Percentiles rank a stretch among this genome's conserved stretches.
Evolutionary conservation across 2,113 vertebrate species (phyloP).

Genomic region (Cygnus buccinator): DNA sequence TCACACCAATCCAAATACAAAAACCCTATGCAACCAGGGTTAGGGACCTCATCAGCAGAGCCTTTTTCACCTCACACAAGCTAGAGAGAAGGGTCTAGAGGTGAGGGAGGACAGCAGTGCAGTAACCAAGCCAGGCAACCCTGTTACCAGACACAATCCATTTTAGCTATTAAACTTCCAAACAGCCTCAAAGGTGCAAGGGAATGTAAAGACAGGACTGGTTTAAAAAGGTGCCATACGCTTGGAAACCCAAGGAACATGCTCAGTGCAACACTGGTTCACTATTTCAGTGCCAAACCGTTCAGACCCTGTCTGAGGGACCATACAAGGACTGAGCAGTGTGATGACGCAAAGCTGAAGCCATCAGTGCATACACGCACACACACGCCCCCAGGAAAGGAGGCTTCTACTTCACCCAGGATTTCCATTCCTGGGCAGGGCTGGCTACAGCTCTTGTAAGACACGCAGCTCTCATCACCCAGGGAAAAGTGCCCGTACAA

Average conservation of each 20-base stretch:
- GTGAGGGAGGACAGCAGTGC: neutral
- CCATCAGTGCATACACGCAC: neutral
- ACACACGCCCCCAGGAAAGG: neutral
- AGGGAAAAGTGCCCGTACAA: rapidly evolving
- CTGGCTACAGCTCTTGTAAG: neutral
- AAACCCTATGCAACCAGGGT: neutral
- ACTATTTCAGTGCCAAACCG: neutral
- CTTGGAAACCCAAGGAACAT: neutral
- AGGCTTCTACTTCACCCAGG: neutral
- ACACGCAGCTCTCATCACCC: neutral
- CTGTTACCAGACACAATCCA: neutral
- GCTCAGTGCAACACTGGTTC: neutral
- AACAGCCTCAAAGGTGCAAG: neutral
- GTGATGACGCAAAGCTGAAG: neutral
- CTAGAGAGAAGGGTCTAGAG: neutral
- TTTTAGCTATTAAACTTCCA: neutral
- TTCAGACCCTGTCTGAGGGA: neutral
- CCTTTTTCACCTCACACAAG: neutral
- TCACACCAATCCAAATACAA: neutral
- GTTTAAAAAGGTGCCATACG: neutral
- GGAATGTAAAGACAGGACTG: neutral
- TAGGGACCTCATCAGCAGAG: neutral
- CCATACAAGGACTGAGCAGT: rapidly evolving
- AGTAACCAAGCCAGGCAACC: neutral
- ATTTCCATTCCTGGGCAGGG: neutral